phyloP scores from a whole-genome alignment of 2,113 vertebrate species.

The Ellobius talpinus region DNA sequence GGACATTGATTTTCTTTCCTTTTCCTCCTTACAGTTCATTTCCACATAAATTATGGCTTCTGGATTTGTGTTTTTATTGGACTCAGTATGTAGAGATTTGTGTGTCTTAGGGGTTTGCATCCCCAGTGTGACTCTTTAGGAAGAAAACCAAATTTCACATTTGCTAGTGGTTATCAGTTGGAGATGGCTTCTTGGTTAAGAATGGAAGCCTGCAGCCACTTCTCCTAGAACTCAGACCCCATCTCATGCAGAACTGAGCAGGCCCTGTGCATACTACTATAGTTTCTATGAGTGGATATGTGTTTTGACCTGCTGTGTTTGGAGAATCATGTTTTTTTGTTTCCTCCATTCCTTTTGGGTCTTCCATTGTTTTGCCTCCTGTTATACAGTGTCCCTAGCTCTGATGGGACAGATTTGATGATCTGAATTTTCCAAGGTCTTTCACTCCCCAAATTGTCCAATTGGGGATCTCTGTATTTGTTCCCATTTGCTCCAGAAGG shows the following conservation, averaged over 20 bases:
- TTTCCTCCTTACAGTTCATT: background rate
- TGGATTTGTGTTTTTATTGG: background rate
- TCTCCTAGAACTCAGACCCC: background rate
- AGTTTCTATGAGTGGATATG: background rate
- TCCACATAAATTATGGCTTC: background rate
- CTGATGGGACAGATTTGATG: background rate
- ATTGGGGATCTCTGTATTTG: background rate
- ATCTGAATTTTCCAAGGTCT: background rate
- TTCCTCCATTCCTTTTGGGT: background rate
- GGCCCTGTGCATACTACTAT: background rate
- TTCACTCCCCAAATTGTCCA: no score
- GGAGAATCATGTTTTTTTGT: rapidly evolving
- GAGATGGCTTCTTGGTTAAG: background rate
- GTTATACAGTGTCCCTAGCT: background rate
- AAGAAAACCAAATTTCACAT: background rate
- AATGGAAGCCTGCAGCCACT: background rate
- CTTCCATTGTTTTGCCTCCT: background rate
- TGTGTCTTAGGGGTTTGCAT: background rate
- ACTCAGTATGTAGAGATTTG: background rate
- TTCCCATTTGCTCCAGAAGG: background rate
- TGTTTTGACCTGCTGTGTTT: background rate
- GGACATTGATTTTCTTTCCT: background rate
- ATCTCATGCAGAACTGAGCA: background rate
- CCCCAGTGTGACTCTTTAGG: background rate
- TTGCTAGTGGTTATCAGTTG: background rate